Evolutionary conservation across 2,113 vertebrate species (phyloP), one percentile per base, ranked within the genome.

Genomic region (Pica pica): DNA sequence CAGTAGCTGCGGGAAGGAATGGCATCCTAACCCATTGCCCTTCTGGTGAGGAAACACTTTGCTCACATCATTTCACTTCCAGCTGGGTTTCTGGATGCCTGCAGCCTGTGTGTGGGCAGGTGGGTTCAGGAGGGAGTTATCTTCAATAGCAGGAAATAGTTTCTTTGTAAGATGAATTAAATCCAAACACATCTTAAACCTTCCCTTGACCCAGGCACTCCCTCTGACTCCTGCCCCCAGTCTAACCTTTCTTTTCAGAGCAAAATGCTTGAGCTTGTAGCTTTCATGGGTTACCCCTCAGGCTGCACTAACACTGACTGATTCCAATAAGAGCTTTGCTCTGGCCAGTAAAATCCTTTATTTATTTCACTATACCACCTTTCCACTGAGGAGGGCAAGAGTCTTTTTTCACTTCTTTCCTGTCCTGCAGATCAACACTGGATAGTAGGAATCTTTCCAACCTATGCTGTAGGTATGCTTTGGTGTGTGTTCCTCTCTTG

Each of bases 101-200:
- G 87, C 56, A 95, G 96, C 87, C 97, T 97, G 91, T 97, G 96
- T 97, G 96, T 97, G 96, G 96, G 97, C 97, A 97, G 97, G 95
- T 97, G 96, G 94, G 94, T 96, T 96, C 96, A 95, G 94, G 88
- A 95, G 94, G 94, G 95, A 97, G 95, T 96, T 97, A 95, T 91
- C 95, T 96, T 95, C 83, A 83, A 95, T 96, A 96, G 96, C 93
- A 97, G 96, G 96, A 97, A 97, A 97, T 96, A 94, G 94, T 93
- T 97, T 95, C 95, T 90, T 95, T 96, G 93, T 96, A 95, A 95
- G 93, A 96, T 96, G 95, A 97, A 97, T 96, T 96, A 95, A 97
- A 97, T 94, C 92, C 96, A 96, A 96, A 96, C 94, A 96, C 85
- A 93, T 96, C 94, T 96, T 95, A 96, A 97, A 95, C 95, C 94